Base-by-base conservation (phyloP, 2,113 vertebrate genomes). In the Odocoileus hemionus region DNA sequence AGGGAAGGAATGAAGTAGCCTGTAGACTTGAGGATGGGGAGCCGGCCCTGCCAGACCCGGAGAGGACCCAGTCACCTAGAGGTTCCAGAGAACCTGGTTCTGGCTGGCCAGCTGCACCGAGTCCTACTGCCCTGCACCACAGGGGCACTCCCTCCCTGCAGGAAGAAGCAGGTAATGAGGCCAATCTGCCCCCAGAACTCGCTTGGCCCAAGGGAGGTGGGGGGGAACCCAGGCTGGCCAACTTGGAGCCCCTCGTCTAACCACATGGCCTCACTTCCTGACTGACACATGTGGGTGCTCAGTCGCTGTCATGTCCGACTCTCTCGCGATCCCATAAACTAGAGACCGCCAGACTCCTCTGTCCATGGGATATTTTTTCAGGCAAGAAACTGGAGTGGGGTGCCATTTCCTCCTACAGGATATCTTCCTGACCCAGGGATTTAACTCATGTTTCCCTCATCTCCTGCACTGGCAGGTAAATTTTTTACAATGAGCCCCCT, bases 141-240 rank as follows among this genome's bases (percentile, higher is more conserved):
- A 28, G 47, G 28, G 60, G 19, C 78, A 79, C 5, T 17, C 47
- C 30, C 47, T n/a, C 47, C 47, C 3, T 17, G n/a, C n/a, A 84
- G 54, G 25, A 19, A 28, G 21, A 47, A 58, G 57, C 17, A 39
- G 7, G 36, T 17, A 28, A 36, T 25, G 9, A 87, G 70, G 70
- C 26, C 3, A 4, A 25, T 47, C 8, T 1, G 3, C 43, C 47
- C 19, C 45, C 1, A 11, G 47, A 78, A 36, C 26, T 5, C 45
- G 6, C 8, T 5, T 15, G 0, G 47, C 47, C 36, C 17, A 5
- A 1, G 12, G 17, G 45, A 21, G n/a, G 13, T 50, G 3, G 7
- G 12, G 36, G 15, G 5, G 52, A 47, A 26, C 17, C 28, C 39
- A 39, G 52, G 43, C 60, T 21, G 12, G 39, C 86, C 12, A 25